A percentile compares a stretch with the other conserved stretches of the same genome.
These are phyloP conservation scores for Drosophila bocki DNA, from an alignment of 1,140 invertebrate species.

Conservation along the genomic window DNA sequence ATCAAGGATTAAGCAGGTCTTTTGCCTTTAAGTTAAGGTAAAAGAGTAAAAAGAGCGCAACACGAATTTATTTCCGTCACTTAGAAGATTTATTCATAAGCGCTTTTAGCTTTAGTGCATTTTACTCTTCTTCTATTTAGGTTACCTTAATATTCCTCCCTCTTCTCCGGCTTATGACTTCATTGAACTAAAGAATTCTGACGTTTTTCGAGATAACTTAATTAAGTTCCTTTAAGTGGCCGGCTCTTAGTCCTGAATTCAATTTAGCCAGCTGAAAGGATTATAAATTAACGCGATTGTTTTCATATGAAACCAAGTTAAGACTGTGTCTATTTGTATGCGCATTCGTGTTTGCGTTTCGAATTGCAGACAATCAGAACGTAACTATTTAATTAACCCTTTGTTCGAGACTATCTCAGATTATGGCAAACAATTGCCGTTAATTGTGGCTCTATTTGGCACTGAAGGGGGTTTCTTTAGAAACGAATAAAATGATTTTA, in stretches of 20 bases:
- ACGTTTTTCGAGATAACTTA: constrained; percentile 8
- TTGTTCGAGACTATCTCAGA: constrained; percentile 49
- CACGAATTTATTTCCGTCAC: neutral
- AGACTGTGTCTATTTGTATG: neutral
- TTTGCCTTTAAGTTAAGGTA: neutral
- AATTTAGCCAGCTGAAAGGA: constrained; percentile 30
- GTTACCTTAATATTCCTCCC: neutral
- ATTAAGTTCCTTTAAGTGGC: constrained; percentile 21
- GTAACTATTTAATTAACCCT: constrained; percentile 60
- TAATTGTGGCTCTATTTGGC: constrained; percentile 51
- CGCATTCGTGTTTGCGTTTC: constrained; percentile 9
- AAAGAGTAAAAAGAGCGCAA: neutral
- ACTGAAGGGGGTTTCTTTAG: constrained; percentile 14
- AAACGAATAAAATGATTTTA: constrained; percentile 33
- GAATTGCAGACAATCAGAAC: constrained; percentile 39
- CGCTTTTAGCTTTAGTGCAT: constrained; percentile 6
- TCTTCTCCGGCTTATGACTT: neutral
- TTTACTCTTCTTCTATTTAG: neutral
- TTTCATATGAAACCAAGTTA: constrained; percentile 13
- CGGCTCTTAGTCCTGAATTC: constrained; percentile 22
- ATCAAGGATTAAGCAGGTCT: constrained; percentile 1
- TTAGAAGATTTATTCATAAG: constrained; percentile 5
- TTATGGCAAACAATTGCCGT: constrained; percentile 55
- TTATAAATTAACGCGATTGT: constrained; percentile 52
- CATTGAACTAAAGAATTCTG: constrained; percentile 14